Evolutionary conservation across 1,140 invertebrate genomes (phyloP).

Genomic region (Olivierus martensii): DNA sequence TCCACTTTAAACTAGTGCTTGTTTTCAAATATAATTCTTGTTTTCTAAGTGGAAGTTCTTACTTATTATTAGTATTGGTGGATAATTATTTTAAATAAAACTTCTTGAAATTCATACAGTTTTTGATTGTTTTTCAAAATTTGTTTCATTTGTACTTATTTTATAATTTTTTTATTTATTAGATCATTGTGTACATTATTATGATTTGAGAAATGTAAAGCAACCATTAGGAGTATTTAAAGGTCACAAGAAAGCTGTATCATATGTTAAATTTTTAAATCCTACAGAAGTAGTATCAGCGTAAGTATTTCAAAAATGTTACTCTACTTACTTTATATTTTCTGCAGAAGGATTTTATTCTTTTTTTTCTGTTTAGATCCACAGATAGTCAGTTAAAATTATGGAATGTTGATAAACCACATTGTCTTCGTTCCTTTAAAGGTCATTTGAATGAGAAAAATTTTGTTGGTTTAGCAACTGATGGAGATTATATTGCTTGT

Average conservation of each 20-base stretch:
- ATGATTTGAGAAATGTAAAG: slow-evolving; percentile 76
- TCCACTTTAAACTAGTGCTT: too few species aligned
- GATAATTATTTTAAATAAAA: too few species aligned
- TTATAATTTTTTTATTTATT: slow-evolving; percentile 17
- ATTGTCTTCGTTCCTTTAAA: slow-evolving; percentile 74
- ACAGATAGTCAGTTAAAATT: slow-evolving; percentile 89
- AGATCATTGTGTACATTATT: slow-evolving; percentile 95
- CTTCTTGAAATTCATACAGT: too few species aligned
- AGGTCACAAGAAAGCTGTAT: slow-evolving; percentile 88
- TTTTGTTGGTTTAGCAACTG: slow-evolving; percentile 90
- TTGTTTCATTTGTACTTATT: too few species aligned
- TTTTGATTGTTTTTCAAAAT: too few species aligned
- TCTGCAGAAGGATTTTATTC: not conserved
- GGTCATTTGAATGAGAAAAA: slow-evolving; percentile 94
- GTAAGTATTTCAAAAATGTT: slow-evolving; percentile 26
- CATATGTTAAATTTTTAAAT: slow-evolving; percentile 90
- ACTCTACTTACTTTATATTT: not conserved
- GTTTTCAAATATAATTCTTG: too few species aligned
- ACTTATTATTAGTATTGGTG: too few species aligned
- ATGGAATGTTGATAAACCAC: slow-evolving; percentile 70
- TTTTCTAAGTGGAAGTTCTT: too few species aligned
- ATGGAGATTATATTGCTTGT: slow-evolving; percentile 87
- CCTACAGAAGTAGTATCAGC: slow-evolving; percentile 81
- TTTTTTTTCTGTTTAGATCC: slow-evolving; percentile 34
- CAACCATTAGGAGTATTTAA: slow-evolving; percentile 70